Conservation (phyloP, 2,888 invertebrate genomes). For the Noctua fimbriata region DNA sequence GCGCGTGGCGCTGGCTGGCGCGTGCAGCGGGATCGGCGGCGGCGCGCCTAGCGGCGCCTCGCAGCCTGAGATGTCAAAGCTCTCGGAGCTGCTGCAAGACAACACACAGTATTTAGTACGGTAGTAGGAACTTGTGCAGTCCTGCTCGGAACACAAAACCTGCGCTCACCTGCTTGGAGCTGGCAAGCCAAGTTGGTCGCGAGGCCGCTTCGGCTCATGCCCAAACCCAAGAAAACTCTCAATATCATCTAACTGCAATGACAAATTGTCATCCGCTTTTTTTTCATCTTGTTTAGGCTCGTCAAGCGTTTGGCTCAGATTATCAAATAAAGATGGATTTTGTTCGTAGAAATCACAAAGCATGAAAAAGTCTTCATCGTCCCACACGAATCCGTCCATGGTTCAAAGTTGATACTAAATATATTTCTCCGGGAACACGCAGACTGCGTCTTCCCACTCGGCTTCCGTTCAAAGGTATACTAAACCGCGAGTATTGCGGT, state of each 20-base stretch:
- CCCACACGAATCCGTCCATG: conserved; percentile 11
- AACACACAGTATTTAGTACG: conserved; percentile 3
- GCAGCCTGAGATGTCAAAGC: conserved; percentile 74
- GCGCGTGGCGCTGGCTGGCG: conserved; percentile 63
- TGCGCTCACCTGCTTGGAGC: neutral
- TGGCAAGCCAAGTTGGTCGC: accelerated
- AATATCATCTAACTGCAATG: neutral
- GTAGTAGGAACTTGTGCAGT: neutral
- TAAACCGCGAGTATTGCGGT: conserved; percentile 1
- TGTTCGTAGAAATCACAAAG: neutral
- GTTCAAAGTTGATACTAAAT: neutral
- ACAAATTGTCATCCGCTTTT: neutral
- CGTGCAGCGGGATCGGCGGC: conserved; percentile 26
- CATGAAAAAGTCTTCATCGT: neutral
- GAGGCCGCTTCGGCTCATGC: neutral
- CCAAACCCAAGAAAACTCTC: neutral
- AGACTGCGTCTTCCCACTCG: conserved; percentile 13
- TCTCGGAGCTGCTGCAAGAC: conserved; percentile 66
- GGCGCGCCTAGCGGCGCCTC: conserved; percentile 64
- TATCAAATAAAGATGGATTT: neutral
- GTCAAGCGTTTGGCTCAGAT: no score
- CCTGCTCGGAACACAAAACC: neutral
- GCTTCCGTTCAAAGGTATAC: neutral
- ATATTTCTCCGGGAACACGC: neutral
- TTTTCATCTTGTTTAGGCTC: neutral